These are phyloP conservation scores for Vulpes ferrilata DNA, from an alignment of 2,113 vertebrate species.

Conservation along the genomic window DNA sequence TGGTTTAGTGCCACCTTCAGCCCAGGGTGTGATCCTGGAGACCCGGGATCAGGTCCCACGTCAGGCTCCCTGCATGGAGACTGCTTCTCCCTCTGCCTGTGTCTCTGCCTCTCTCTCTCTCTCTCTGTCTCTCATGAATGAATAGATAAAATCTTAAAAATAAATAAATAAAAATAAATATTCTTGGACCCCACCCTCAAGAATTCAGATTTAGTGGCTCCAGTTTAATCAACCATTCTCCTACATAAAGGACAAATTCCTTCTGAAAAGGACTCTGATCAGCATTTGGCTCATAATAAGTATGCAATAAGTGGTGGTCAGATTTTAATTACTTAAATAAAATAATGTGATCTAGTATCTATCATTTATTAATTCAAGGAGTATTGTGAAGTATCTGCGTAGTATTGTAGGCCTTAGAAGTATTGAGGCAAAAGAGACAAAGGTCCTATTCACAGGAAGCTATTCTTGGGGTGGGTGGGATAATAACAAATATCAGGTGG, in stretches of 20 bases:
- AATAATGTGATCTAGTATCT: neutral
- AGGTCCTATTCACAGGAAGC: neutral
- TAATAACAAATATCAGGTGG: neutral
- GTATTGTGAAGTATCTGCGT: neutral
- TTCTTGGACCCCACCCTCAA: neutral
- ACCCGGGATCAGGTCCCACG: too few relatives aligned
- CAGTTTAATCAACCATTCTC: neutral
- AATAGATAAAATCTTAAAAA: too few relatives aligned
- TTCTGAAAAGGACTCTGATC: neutral
- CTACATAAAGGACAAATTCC: neutral
- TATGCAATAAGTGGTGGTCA: neutral
- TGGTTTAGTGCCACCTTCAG: too few relatives aligned
- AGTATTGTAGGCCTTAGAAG: neutral
- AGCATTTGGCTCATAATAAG: neutral
- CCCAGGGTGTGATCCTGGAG: too few relatives aligned
- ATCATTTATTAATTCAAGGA: neutral
- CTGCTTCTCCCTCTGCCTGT: too few relatives aligned
- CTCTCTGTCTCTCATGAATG: too few relatives aligned
- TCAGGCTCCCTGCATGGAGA: too few relatives aligned
- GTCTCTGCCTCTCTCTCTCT: too few relatives aligned
- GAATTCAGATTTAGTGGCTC: neutral
- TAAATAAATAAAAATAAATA: too few relatives aligned
- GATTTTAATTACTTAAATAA: constrained; percentile 50
- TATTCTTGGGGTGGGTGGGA: neutral
- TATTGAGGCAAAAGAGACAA: neutral